Base-by-base conservation (phyloP, 1,140 invertebrate species). In the Leptinotarsa texana region DNA sequence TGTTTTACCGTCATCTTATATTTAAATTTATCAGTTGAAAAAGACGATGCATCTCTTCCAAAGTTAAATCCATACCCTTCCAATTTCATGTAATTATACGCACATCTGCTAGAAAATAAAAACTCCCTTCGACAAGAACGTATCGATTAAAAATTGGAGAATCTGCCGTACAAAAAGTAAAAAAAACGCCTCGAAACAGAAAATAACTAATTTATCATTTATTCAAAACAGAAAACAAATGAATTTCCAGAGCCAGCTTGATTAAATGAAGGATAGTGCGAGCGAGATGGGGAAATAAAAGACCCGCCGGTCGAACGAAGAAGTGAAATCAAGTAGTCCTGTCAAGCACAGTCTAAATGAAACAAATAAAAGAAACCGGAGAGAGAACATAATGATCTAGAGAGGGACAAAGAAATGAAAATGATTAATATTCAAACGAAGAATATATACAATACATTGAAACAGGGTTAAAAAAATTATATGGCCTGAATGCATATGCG, bases 181-280 rank as follows among this genome's bases (percentile, higher is more conserved):
- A 42, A 72, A 42, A 73, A 76, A 69, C 62, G 61, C 63, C 73
- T 65, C 65, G 63, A 75, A 78, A 78, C 74, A 68, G 48, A 78
- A 70, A 73, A 72, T 67, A 76, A 78, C 77, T 77, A 79, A 80
- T 81, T 81, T 81, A 81, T 81, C 80, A 81, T 81, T 81, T 77
- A 74, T 78, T 72, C 70, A 72, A 72, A 72, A 72, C 70, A 72
- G 80, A 77, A 79, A 81, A 81, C 80, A 81, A 81, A 81, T 81
- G 80, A 81, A 81, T 80, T 81, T 79, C 76, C 79, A 75, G 68
- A 75, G 75, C 69, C 63, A 63, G 72, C 77, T 77, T 74, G 72
- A 79, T 80, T 81, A 75, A 77, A 77, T 76, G 74, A 67, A 73
- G 77, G 80, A 81, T 81, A 80, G 75, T 75, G 75, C 24, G 63